Percentiles rank a stretch among this genome's conserved stretches.
Evolutionary conservation across 2,797 vertebrate species (phyloP).

Genomic region (Enteromius mattozi): DNA sequence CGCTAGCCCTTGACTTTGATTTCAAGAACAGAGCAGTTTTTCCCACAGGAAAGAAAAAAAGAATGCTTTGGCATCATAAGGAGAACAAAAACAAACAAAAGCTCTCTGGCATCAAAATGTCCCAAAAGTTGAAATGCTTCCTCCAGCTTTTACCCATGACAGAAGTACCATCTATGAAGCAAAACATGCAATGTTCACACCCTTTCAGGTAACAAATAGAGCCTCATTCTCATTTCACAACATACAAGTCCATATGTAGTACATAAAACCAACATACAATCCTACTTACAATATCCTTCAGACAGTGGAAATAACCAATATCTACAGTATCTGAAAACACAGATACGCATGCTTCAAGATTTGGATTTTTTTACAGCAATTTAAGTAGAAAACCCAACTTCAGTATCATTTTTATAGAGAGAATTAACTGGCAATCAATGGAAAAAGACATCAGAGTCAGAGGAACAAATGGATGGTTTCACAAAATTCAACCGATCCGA

Average conservation of each 20-base stretch:
- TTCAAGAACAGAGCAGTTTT: conserved; percentile 84
- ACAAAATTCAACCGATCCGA: conserved; percentile 2
- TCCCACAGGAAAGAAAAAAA: conserved; percentile 83
- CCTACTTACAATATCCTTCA: conserved; percentile 32
- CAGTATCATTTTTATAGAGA: neutral
- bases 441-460: neutral
- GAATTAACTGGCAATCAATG: neutral
- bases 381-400: conserved; percentile 26
- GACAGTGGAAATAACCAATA: conserved; percentile 1
- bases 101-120: conserved; percentile 69
- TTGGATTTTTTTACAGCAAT: neutral
- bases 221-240: conserved; percentile 6
- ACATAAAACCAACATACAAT: conserved; percentile 5
- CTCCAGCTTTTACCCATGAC: conserved; percentile 46
- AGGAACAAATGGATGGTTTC: conserved; percentile 8
- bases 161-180: conserved; percentile 54
- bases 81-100: conserved; percentile 62
- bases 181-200: conserved; percentile 24
- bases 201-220: neutral
- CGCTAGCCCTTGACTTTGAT: conserved; percentile 75
- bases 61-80: conserved; percentile 70
- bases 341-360: conserved; percentile 4
- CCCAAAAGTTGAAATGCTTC: conserved; percentile 59
- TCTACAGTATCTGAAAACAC: conserved; percentile 25
- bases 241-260: neutral